Evolutionary conservation across 2,113 vertebrate genomes (phyloP), one percentile per base, ranked within the genome.

Genomic region (Protobothrops mucrosquamatus): DNA sequence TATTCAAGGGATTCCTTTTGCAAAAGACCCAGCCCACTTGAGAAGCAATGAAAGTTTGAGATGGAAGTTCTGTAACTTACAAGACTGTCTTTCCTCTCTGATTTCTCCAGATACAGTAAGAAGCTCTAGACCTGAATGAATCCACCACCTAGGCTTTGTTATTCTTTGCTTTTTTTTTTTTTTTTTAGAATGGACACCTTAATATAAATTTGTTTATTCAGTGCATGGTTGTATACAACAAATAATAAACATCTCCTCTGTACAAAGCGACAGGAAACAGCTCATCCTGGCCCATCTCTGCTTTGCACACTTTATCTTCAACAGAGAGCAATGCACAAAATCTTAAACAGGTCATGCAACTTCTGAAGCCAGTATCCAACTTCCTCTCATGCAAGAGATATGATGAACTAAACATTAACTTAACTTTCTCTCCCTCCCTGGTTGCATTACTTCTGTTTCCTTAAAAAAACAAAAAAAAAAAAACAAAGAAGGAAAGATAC

Each of bases 381-480:
- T 98, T 98, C 98, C 98, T 99, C 98, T 98, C 99, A 99, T 99
- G 99, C 99, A 99, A 99, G 98, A 98, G 98, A 98, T 98, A 99
- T 98, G 97, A 98, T 98, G 98, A 98, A 96, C 97, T 98, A 98
- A 98, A 98, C 98, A 98, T 97, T 98, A 98, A 98, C 97, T 98
- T 98, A 98, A 96, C 97, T 97, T 97, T 97, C 98, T 98, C 97
- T 97, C 98, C 97, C 97, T 98, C 95, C 96, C 12, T 34, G 22
- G 48, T 24, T 23, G 34, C 29, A 85, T 95, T 96, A 48, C 18
- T 81, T 81, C 12, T 2, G 26, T 69, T 87, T 92, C 29, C 29
- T 88, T 92, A 52, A 24, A 56, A 88, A 64, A n/a, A n/a, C n/a
- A 59, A 57, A 57, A 24, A 20, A 57, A 23, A 2, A 61, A 69